Conservation (phyloP, 2,888 invertebrate species). For the Tipula unca region DNA sequence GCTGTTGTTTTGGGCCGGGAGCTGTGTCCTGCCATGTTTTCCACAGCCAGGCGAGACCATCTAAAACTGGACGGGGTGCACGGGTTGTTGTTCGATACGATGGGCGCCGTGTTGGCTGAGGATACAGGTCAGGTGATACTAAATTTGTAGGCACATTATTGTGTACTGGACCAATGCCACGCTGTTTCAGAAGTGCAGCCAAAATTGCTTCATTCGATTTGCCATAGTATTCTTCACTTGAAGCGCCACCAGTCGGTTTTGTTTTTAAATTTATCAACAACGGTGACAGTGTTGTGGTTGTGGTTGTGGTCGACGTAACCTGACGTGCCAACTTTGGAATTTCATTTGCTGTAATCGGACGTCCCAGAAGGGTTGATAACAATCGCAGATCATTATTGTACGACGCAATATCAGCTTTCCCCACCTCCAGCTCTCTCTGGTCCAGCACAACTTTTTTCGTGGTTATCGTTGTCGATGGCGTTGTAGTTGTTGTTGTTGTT, state of each 20-base stretch:
- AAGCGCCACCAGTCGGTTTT: slow-evolving; percentile 25
- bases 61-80: slow-evolving; percentile 45
- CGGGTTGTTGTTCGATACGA: slow-evolving; percentile 40
- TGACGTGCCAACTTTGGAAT: slow-evolving; percentile 28
- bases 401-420: slow-evolving; percentile 29
- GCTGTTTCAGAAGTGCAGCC: slow-evolving; percentile 59
- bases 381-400: slow-evolving; percentile 31
- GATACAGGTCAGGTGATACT: slow-evolving; percentile 22
- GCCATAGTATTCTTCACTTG: slow-evolving; percentile 40
- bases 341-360: slow-evolving; percentile 30
- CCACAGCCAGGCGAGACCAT: slow-evolving; percentile 52
- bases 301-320: slow-evolving; percentile 36
- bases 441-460: slow-evolving; percentile 26
- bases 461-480: slow-evolving; percentile 34
- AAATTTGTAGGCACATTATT: slow-evolving; percentile 33
- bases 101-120: slow-evolving; percentile 27
- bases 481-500: slow-evolving; percentile 24
- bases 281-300: slow-evolving; percentile 32
- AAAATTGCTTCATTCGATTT: slow-evolving; percentile 60
- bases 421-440: slow-evolving; percentile 26
- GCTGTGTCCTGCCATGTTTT: slow-evolving; percentile 50
- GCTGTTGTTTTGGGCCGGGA: slow-evolving; percentile 36
- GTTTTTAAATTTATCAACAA: neutral
- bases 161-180: slow-evolving; percentile 61
- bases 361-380: slow-evolving; percentile 30